Evolutionary conservation across 2,888 invertebrate species (phyloP).

Genomic region (Lasioglossum zephyrum): DNA sequence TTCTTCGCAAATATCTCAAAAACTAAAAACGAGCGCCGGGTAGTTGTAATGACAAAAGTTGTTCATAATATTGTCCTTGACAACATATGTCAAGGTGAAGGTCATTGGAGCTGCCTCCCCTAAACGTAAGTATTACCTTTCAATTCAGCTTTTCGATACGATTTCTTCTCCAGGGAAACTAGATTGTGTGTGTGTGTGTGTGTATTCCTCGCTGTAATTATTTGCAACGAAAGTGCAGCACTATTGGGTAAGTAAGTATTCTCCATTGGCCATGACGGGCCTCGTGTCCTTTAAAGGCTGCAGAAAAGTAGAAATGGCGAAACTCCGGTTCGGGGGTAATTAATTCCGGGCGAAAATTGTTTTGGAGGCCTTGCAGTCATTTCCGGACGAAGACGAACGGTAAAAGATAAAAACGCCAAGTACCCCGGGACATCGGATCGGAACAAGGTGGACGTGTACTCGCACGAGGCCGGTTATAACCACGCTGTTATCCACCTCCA

Average conservation of each 20-base stretch:
- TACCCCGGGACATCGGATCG: conserved; percentile 57
- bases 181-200: too few species aligned
- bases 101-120: too few species aligned
- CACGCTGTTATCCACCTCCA: conserved; percentile 59
- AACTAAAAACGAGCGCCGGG: too few species aligned
- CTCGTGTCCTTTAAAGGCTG: neutral
- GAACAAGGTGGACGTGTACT: conserved; percentile 60
- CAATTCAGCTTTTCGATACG: too few species aligned
- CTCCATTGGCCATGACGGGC: neutral
- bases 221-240: neutral
- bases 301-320: neutral
- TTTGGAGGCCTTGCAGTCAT: neutral
- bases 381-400: conserved; percentile 42
- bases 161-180: too few species aligned
- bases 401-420: conserved; percentile 50
- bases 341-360: conserved; percentile 14
- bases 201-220: too few species aligned
- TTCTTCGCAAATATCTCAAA: too few species aligned
- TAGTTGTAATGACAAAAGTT: too few species aligned
- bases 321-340: neutral
- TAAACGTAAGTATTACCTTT: too few species aligned
- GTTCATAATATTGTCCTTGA: too few species aligned
- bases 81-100: too few species aligned
- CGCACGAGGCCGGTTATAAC: conserved; percentile 55
- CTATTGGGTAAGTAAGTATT: neutral